These are phyloP conservation scores for Pelmatolapia mariae DNA, from an alignment of 2,113 vertebrate species.

Conservation along the genomic window DNA sequence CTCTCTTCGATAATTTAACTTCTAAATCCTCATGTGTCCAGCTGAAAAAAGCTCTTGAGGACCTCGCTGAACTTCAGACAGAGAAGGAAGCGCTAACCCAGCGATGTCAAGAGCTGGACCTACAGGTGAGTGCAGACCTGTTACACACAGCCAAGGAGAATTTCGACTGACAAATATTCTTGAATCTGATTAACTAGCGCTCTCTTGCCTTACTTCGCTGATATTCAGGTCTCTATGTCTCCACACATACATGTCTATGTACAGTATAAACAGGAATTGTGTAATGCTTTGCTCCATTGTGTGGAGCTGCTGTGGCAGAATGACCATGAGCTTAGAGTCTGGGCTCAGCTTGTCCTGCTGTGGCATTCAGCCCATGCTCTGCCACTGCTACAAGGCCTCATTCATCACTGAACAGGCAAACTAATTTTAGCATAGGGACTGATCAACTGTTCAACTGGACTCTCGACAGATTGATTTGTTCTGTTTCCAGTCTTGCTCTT, in stretches of 20 bases:
- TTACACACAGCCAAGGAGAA: background rate
- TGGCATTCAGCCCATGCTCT: background rate
- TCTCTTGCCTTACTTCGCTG: background rate
- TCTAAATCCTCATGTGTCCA: slow-evolving; percentile 37
- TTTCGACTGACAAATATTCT: background rate
- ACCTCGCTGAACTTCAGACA: slow-evolving; percentile 77
- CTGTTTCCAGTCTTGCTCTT: slow-evolving; percentile 48
- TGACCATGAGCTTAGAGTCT: slow-evolving; percentile 37
- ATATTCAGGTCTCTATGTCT: background rate
- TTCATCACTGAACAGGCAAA: background rate
- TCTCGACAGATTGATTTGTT: slow-evolving; percentile 84
- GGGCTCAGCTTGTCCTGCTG: background rate
- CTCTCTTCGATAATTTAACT: background rate
- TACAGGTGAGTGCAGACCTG: slow-evolving; percentile 77
- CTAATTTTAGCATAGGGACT: slow-evolving; percentile 20
- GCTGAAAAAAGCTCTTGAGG: slow-evolving; percentile 86
- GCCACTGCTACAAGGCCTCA: background rate
- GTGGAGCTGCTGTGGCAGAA: slow-evolving; percentile 64
- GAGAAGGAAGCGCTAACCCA: slow-evolving; percentile 90
- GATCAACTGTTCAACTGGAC: slow-evolving; percentile 74
- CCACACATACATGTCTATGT: background rate
- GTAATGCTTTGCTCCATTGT: slow-evolving; percentile 50
- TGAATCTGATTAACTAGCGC: background rate
- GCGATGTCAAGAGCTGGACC: slow-evolving; percentile 89
- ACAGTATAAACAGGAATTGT: slow-evolving; percentile 37